These are phyloP conservation scores for Drosophila lacteicornis DNA, from an alignment of 1,140 invertebrate species.

Conservation along the genomic window DNA sequence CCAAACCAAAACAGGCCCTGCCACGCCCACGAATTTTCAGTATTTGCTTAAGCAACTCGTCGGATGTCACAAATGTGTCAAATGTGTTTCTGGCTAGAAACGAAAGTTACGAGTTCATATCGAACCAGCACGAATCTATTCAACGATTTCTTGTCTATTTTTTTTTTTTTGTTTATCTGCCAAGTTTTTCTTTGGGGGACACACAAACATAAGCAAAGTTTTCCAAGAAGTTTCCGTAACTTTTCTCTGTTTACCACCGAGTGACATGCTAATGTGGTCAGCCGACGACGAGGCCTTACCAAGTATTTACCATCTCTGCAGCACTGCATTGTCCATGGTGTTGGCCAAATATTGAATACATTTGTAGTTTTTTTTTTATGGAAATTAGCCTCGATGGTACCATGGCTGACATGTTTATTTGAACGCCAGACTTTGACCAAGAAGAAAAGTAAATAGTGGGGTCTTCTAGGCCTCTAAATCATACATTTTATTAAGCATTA, in stretches of 20 bases:
- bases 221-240: conserved; percentile 55
- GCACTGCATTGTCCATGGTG: conserved; percentile 25
- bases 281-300: conserved; percentile 29
- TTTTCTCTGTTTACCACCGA: conserved; percentile 54
- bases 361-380: conserved; percentile 1
- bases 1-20: conserved; percentile 19
- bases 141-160: conserved; percentile 10
- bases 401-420: conserved; percentile 28
- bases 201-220: conserved; percentile 62
- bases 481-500: not conserved
- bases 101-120: conserved; percentile 57
- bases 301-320: conserved; percentile 13
- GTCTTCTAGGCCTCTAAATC: not conserved
- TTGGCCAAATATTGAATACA: conserved; percentile 34
- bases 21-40: conserved; percentile 57
- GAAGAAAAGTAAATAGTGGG: conserved; percentile 13
- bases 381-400: conserved; percentile 27
- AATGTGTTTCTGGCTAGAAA: conserved; percentile 54
- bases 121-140: conserved; percentile 22
- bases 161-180: conserved; percentile 40
- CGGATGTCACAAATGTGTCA: conserved; percentile 64
- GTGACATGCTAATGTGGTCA: conserved; percentile 55
- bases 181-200: conserved; percentile 36
- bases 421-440: conserved; percentile 5
- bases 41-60: conserved; percentile 59